Evolutionary conservation across 2,888 invertebrate genomes (phyloP).

Genomic region (Parnassius smintheus): DNA sequence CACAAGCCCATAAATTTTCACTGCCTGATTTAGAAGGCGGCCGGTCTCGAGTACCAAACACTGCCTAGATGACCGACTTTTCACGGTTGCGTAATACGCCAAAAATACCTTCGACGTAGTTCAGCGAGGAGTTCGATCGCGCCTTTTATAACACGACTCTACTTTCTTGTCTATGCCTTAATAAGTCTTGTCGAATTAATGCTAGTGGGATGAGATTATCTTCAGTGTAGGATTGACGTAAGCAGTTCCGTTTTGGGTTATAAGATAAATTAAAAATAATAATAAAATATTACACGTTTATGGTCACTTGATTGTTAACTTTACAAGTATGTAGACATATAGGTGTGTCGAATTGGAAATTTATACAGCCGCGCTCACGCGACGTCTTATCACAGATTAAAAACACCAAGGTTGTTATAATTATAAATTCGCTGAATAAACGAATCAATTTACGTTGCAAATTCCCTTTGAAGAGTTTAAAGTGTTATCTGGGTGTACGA

Average conservation of each 20-base stretch:
- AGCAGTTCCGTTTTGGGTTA: slow-evolving; percentile 40
- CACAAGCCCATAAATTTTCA: slow-evolving; percentile 54
- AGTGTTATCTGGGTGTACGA: slow-evolving; percentile 20
- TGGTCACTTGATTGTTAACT: slow-evolving; percentile 48
- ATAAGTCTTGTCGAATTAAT: slow-evolving; percentile 12
- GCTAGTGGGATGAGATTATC: slow-evolving; percentile 13
- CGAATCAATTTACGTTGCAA: slow-evolving; percentile 10
- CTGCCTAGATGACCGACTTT: slow-evolving; percentile 70
- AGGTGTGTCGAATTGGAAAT: slow-evolving; percentile 25
- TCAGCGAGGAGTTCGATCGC: slow-evolving; percentile 13
- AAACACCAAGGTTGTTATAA: slow-evolving; percentile 15
- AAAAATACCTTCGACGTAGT: slow-evolving; percentile 47
- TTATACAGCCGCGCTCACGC: slow-evolving; percentile 19
- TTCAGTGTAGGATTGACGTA: slow-evolving; percentile 38
- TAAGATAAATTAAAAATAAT: slow-evolving; percentile 47
- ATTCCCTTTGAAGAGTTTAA: slow-evolving; percentile 17
- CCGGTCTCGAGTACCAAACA: slow-evolving; percentile 52
- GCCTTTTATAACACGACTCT: slow-evolving; percentile 2
- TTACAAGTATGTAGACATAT: slow-evolving; percentile 25
- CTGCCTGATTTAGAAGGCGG: slow-evolving; percentile 56
- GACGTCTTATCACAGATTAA: slow-evolving; percentile 22
- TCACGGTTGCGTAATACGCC: slow-evolving; percentile 60
- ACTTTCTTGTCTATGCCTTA: slow-evolving; percentile 21
- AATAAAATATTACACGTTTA: slow-evolving; percentile 40
- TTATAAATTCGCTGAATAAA: slow-evolving; percentile 12